Percentiles rank a stretch among this genome's conserved stretches.
Evolutionary conservation across 2,113 vertebrate species (phyloP).

Genomic region (Toxotes jaculatrix): DNA sequence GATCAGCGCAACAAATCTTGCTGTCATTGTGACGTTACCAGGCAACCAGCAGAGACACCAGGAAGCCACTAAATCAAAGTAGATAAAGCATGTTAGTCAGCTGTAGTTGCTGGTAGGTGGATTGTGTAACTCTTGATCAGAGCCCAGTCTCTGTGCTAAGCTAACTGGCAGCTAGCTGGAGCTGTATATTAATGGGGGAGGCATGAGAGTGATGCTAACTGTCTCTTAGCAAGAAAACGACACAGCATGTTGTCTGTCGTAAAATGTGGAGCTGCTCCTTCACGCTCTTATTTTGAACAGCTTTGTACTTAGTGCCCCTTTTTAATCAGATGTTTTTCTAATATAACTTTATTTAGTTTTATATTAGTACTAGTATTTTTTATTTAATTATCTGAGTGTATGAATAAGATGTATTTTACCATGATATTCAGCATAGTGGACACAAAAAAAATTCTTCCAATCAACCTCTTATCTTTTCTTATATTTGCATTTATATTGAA

Average conservation of each 20-base stretch:
- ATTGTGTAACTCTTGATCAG: not conserved
- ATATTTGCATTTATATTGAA: not conserved
- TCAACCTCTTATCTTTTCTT: too few species aligned
- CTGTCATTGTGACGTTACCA: not conserved
- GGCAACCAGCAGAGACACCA: not conserved
- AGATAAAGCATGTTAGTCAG: not conserved
- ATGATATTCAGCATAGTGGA: not conserved
- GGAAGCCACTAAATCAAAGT: slow-evolving; percentile 11
- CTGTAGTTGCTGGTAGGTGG: not conserved
- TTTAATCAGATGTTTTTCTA: too few species aligned
- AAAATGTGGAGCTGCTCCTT: not conserved
- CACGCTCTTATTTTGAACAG: not conserved
- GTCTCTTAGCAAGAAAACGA: too few species aligned
- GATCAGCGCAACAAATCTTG: not conserved
- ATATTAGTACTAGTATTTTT: not conserved
- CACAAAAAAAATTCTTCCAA: not conserved
- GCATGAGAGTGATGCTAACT: not conserved
- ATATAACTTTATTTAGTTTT: not conserved
- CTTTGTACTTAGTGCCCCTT: too few species aligned
- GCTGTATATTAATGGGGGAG: not conserved
- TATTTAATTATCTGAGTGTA: not conserved
- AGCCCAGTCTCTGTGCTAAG: not conserved
- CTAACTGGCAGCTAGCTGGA: not conserved
- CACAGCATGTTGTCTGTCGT: too few species aligned
- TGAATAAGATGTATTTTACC: not conserved